Base-by-base conservation (phyloP, 2,888 invertebrate genomes). In the Hipparchia sbordonii region DNA sequence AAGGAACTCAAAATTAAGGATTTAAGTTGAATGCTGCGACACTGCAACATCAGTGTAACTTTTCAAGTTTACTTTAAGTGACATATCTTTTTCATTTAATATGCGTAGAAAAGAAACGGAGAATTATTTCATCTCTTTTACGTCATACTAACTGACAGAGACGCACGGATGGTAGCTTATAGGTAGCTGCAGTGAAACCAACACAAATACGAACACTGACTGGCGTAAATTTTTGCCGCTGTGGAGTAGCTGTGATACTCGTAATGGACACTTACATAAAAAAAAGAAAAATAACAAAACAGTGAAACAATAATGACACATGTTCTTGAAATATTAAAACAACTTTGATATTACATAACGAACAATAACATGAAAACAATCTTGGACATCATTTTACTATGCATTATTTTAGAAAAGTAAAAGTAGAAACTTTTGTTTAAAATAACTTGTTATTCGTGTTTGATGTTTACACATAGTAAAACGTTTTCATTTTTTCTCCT, bases 181-280 rank as follows among this genome's bases (percentile, higher is more conserved):
- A 8, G 48, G 8, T 48, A 48, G 8, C 7, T 48, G 48, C 48
- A 48, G 48, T 6, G 7, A 48, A 48, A 48, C 6, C 48, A 48
- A 6, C 7, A 6, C 5, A 48, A 6, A 48, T 48, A 7, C 8
- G 8, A 48, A 4, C 48, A 48, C 48, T 48, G 48, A 48, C 1
- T 48, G 48, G 7, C 48, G 48, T 23, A 48, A 6, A 48, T 48
- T 48, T 48, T 54, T n/a, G 6, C 12, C n/a, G n/a, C 6, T n/a
- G 54, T n/a, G n/a, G n/a, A 2, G 6, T 54, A 10, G 2, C 13
- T 56, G 57, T 57, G 23, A 0, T 57, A 3, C n/a, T n/a, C n/a
- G n/a, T n/a, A 57, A 9, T n/a, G 7, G 57, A 57, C 1, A 23
- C 57, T 69, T 66, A 67, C n/a, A 66, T 63, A 59, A 63, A 63